Conservation (phyloP, 2,113 vertebrate species). For the Phainopepla nitens region DNA sequence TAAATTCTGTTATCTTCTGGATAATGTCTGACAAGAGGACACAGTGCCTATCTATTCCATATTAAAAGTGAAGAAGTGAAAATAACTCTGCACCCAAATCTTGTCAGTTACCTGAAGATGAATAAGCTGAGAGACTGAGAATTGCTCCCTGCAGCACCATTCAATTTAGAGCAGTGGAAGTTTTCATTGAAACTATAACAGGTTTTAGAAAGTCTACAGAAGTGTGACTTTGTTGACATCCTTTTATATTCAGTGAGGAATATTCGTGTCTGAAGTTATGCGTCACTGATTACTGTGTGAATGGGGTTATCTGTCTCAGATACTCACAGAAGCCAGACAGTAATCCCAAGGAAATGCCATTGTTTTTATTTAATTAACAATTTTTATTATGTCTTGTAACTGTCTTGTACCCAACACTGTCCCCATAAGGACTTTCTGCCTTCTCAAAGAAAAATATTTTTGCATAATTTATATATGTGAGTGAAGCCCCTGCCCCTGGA, state of each 20-base stretch:
- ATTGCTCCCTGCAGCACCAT: neutral
- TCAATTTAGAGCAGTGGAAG: neutral
- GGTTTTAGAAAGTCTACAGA: neutral
- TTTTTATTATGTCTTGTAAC: neutral
- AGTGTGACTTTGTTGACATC: neutral
- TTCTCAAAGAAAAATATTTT: neutral
- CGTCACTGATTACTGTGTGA: neutral
- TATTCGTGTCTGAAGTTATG: neutral
- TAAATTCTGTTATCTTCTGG: neutral
- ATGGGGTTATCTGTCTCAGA: neutral
- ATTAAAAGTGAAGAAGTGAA: neutral
- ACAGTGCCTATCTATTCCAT: neutral
- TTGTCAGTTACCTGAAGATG: neutral
- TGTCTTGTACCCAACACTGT: neutral
- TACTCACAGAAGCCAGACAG: neutral
- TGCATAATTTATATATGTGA: neutral
- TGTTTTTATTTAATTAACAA: conserved; percentile 6
- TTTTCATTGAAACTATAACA: neutral
- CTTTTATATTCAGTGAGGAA: neutral
- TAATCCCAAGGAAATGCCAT: neutral
- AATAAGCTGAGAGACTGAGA: neutral
- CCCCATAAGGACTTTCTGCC: neutral
- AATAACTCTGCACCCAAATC: neutral
- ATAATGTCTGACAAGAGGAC: neutral
- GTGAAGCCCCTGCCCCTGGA: neutral